Base-by-base conservation (phyloP, 2,113 vertebrate genomes). In the Charina bottae region DNA sequence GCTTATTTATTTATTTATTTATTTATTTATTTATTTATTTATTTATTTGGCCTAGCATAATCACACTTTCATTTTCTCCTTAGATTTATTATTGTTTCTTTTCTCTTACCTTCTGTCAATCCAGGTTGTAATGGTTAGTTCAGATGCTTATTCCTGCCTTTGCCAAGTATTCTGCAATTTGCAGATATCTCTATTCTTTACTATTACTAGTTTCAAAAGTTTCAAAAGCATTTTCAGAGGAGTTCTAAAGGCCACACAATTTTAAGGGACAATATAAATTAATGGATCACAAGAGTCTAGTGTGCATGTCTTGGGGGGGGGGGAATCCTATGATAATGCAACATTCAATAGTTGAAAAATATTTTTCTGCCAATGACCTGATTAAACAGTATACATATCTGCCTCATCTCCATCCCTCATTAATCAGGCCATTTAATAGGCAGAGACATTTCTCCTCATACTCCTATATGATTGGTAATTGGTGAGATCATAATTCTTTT, bases 31-130 rank as follows among this genome's bases (percentile, higher is more conserved):
- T n/a, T n/a, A n/a, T n/a, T n/a, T n/a, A n/a, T n/a, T n/a, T n/a
- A n/a, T n/a, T n/a, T n/a, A n/a, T n/a, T n/a, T n/a, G 60, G 88
- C 46, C 59, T 88, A 53, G 2, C 12, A 91, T 55, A 92, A 90
- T 37, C 83, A 83, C 72, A 87, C 64, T 93, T 93, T 46, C 13
- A 59, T 90, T 89, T 87, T 93, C 86, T n/a, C n/a, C n/a, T n/a
- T n/a, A n/a, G n/a, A n/a, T n/a, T n/a, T n/a, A n/a, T n/a, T n/a
- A n/a, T n/a, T n/a, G n/a, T n/a, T n/a, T n/a, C n/a, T n/a, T n/a
- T n/a, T n/a, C n/a, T n/a, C n/a, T n/a, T n/a, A n/a, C n/a, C n/a
- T n/a, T n/a, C n/a, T n/a, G n/a, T n/a, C n/a, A n/a, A n/a, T n/a
- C n/a, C n/a, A n/a, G n/a, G n/a, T n/a, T n/a, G n/a, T n/a, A n/a